A percentile compares a stretch with the other conserved stretches of the same genome.
Evolutionary conservation across 2,888 invertebrate genomes (phyloP).

Genomic region (Crematogaster levior): DNA sequence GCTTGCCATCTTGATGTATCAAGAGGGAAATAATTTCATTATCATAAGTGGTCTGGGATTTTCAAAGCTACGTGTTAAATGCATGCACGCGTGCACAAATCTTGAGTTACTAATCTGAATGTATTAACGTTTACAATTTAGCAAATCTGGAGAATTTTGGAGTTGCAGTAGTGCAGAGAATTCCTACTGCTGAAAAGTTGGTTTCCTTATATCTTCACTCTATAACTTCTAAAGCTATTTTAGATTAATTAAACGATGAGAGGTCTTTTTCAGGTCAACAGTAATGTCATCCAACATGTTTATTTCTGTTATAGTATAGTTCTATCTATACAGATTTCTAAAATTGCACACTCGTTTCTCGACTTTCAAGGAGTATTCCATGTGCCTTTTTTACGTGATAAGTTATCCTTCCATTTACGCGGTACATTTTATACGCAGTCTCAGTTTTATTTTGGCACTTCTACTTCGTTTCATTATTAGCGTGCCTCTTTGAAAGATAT

Average conservation of each 20-base stretch:
- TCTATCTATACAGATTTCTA: neutral
- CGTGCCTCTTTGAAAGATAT: too few species aligned
- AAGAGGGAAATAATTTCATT: slow-evolving; percentile 47
- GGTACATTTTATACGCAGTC: too few species aligned
- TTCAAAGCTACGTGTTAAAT: slow-evolving; percentile 40
- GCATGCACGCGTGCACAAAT: slow-evolving; percentile 12
- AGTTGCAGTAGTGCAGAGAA: slow-evolving; percentile 4
- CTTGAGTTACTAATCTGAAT: slow-evolving; percentile 35
- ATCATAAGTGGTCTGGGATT: slow-evolving; percentile 48
- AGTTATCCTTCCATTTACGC: too few species aligned
- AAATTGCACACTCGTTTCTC: neutral
- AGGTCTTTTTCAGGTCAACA: neutral
- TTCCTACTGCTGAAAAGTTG: neutral
- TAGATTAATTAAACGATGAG: slow-evolving; percentile 1
- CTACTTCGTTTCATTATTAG: too few species aligned
- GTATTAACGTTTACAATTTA: slow-evolving; percentile 39
- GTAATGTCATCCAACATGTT: neutral
- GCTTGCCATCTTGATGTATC: slow-evolving; percentile 17
- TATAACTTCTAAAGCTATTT: neutral
- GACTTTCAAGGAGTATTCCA: too few species aligned
- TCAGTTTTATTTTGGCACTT: too few species aligned
- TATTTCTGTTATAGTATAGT: neutral
- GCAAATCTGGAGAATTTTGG: slow-evolving; percentile 36
- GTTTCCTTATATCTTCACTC: neutral
- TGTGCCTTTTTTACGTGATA: too few species aligned